Evolutionary conservation across 2,113 vertebrate genomes (phyloP).

Genomic region (Anthoscopus minutus): DNA sequence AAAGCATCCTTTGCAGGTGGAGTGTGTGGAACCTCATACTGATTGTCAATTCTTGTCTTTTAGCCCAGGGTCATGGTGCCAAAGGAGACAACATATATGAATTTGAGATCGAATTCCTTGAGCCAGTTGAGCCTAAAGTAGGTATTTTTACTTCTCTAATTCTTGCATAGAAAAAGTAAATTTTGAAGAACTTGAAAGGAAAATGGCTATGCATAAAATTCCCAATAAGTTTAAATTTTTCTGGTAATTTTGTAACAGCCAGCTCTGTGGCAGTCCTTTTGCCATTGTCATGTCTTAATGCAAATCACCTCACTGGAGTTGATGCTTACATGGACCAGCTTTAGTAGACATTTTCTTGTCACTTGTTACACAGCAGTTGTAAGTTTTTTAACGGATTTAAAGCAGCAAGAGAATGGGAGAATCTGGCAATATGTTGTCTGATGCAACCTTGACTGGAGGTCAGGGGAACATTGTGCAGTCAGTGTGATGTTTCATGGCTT

Average conservation of each 20-base stretch:
- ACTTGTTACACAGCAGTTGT: not conserved
- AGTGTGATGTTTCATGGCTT: not conserved
- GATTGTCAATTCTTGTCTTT: not conserved
- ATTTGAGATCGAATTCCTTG: slow-evolving; percentile 87
- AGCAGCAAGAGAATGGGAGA: not conserved
- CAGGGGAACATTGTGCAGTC: not conserved
- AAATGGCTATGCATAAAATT: not conserved
- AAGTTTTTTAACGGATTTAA: not conserved
- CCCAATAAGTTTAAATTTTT: not conserved
- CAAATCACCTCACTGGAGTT: not conserved
- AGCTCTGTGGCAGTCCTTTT: not conserved
- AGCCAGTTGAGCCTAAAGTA: slow-evolving; percentile 85
- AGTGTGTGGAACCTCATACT: not conserved
- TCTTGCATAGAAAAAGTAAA: not conserved
- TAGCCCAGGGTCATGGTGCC: slow-evolving; percentile 89
- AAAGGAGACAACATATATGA: slow-evolving; percentile 92
- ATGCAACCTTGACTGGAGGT: not conserved
- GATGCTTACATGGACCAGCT: fast-evolving
- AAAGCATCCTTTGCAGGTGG: not conserved
- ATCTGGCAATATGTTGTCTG: not conserved
- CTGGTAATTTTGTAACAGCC: not conserved
- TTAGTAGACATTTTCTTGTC: not conserved
- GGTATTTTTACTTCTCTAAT: not conserved
- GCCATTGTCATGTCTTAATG: not conserved
- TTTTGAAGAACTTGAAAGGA: not conserved